These are phyloP conservation scores for Podiceps cristatus DNA, from an alignment of 2,113 vertebrate genomes.

Conservation along the genomic window DNA sequence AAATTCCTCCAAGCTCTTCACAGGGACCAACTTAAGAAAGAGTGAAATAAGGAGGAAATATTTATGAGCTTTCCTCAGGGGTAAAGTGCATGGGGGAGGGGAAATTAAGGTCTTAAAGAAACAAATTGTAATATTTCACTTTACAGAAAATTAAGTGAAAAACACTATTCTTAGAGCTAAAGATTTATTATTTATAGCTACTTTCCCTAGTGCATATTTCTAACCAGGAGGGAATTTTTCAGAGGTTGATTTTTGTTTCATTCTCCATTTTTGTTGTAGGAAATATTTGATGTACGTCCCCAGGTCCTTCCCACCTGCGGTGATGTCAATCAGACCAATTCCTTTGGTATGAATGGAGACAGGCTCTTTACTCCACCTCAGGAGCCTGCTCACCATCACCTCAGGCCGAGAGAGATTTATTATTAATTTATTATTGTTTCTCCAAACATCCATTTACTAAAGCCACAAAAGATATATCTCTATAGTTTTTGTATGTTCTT, in stretches of 20 bases:
- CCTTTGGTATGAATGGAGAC: accelerated
- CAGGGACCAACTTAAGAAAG: not conserved
- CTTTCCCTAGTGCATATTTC: not conserved
- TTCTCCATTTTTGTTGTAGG: not conserved
- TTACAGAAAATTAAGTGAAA: constrained; percentile 26
- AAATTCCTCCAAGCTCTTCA: constrained; percentile 9
- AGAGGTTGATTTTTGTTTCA: not conserved
- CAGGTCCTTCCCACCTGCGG: not conserved
- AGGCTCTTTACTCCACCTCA: not conserved
- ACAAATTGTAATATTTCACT: constrained; percentile 7
- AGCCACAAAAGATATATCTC: not conserved
- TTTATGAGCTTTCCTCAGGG: constrained; percentile 20
- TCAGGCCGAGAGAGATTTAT: not conserved
- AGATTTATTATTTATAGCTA: constrained; percentile 15
- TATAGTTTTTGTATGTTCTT: not conserved
- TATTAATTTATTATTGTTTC: not conserved
- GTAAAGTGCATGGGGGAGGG: not conserved
- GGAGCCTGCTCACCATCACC: not conserved
- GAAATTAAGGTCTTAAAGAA: constrained; percentile 26
- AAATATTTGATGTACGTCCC: not conserved
- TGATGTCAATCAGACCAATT: not conserved
- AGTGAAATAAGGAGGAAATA: constrained; percentile 18
- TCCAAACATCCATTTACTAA: not conserved
- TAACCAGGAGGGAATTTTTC: not conserved
- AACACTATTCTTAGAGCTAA: not conserved